phyloP scores from a whole-genome alignment of 2,888 invertebrate species.

The Odontomyia ornata region DNA sequence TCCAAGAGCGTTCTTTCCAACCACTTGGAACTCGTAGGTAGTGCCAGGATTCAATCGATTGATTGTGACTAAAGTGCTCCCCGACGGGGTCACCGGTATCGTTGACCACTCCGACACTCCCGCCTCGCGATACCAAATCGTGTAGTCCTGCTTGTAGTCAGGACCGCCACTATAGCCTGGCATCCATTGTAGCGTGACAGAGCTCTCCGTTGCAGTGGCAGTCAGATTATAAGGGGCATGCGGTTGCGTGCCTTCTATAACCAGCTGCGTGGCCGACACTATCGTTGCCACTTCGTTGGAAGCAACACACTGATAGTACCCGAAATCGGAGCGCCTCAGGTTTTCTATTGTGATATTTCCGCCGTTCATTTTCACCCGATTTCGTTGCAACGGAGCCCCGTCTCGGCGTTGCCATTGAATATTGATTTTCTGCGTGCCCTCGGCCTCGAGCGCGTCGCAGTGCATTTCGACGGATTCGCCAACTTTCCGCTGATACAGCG shows the following conservation, averaged over 20 bases:
- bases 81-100: constrained; percentile 91
- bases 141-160: constrained; percentile 94
- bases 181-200: constrained; percentile 90
- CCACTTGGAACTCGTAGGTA: constrained; percentile 94
- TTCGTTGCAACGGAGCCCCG: constrained; percentile 82
- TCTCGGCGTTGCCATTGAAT: constrained; percentile 92
- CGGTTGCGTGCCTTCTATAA: constrained; percentile 94
- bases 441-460: constrained; percentile 91
- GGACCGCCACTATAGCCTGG: constrained; percentile 96
- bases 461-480: constrained; percentile 94
- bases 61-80: constrained; percentile 88
- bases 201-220: constrained; percentile 87
- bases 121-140: constrained; percentile 91
- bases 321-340: constrained; percentile 88
- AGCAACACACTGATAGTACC: constrained; percentile 94
- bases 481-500: constrained; percentile 89
- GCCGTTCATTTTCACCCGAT: constrained; percentile 78
- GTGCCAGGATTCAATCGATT: constrained; percentile 90
- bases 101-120: constrained; percentile 92
- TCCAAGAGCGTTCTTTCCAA: constrained; percentile 92
- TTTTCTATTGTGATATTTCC: constrained; percentile 93
- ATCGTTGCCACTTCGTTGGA: constrained; percentile 96
- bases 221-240: constrained; percentile 97
- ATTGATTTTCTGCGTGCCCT: constrained; percentile 88
- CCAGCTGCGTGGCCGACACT: constrained; percentile 86